phyloP scores from a whole-genome alignment of 2,113 vertebrate genomes.

The Centropristis striata region DNA sequence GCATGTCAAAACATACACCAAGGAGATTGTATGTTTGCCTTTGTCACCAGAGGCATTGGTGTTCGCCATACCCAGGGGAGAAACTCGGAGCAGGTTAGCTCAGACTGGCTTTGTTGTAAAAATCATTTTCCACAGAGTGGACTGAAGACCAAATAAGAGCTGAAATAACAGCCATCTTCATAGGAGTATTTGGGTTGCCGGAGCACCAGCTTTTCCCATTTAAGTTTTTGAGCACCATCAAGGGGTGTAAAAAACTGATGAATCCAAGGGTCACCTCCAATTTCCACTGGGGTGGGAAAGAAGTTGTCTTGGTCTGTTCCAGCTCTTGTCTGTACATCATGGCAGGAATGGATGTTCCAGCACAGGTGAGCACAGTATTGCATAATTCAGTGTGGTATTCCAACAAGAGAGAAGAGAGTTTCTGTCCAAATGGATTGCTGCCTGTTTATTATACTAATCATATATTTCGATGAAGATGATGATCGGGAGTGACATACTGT shows the following conservation, averaged over 20 bases:
- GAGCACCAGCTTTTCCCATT: neutral
- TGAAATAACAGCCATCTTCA: neutral
- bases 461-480: too few species aligned
- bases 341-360: neutral
- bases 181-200: neutral
- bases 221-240: neutral
- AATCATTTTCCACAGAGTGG: neutral
- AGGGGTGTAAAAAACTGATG: slow-evolving; percentile 11
- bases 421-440: too few species aligned
- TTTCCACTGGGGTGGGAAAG: neutral
- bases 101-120: neutral
- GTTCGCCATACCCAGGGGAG: too few species aligned
- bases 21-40: neutral
- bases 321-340: neutral
- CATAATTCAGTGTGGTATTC: too few species aligned
- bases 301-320: neutral
- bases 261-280: neutral
- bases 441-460: too few species aligned
- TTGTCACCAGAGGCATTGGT: neutral
- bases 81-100: too few species aligned
- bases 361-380: too few species aligned
- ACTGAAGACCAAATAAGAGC: slow-evolving; percentile 1
- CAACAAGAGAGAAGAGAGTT: too few species aligned
- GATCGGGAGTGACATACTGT: too few species aligned
- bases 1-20: neutral